phyloP scores from a whole-genome alignment of 2,888 invertebrate genomes.

The Lottia scabra region DNA sequence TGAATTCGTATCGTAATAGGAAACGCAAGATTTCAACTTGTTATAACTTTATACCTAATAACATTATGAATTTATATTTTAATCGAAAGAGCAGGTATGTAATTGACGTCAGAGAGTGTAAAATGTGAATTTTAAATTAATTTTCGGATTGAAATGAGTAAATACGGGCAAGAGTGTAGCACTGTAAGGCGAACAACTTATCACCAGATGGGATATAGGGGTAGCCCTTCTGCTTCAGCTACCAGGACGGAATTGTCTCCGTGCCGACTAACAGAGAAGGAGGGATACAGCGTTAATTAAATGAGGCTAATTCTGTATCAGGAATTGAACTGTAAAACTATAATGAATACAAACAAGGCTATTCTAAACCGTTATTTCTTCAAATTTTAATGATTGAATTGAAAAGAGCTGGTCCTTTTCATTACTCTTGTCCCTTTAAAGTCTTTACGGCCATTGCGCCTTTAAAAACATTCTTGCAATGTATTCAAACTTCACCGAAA shows the following conservation, averaged over 20 bases:
- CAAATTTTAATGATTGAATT: neutral
- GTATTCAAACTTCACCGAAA: neutral
- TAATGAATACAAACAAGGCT: slow-evolving; percentile 1
- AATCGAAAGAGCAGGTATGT: too few species aligned
- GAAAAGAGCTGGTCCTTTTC: neutral
- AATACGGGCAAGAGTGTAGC: too few species aligned
- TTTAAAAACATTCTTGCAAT: neutral
- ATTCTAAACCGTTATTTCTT: slow-evolving; percentile 1
- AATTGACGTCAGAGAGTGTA: too few species aligned
- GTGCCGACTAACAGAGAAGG: neutral
- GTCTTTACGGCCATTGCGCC: slow-evolving; percentile 1
- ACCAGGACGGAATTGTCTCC: neutral
- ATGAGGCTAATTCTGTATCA: neutral
- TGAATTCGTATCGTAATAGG: too few species aligned
- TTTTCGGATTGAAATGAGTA: too few species aligned
- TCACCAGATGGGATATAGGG: slow-evolving; percentile 2
- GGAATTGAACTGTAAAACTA: slow-evolving; percentile 1
- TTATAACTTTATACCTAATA: too few species aligned
- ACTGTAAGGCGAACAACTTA: neutral
- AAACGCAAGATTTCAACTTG: too few species aligned
- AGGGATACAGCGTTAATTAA: neutral
- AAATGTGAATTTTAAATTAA: too few species aligned
- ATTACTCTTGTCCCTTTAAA: slow-evolving; percentile 3
- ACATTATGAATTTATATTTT: too few species aligned
- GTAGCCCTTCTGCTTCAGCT: neutral